Conservation (phyloP, 2,888 invertebrate species). For the Netelia virgata region DNA sequence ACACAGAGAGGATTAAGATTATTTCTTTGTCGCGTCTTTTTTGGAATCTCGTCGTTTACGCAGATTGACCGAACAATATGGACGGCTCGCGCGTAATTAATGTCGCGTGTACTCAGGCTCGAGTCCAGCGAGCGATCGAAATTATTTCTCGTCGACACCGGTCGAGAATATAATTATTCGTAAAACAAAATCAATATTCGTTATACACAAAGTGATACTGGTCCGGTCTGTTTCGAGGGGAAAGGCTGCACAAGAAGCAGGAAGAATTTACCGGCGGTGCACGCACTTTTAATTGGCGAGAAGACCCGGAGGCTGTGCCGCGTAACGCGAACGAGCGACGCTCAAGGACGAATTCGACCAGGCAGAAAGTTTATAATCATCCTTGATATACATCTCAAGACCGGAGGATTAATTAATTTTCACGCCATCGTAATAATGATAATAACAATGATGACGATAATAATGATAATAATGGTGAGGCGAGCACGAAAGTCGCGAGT, state of each 20-base stretch:
- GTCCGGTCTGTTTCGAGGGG: too few species aligned
- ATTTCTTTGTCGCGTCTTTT: conserved; percentile 44
- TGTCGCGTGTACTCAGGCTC: too few species aligned
- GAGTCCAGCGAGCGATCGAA: too few species aligned
- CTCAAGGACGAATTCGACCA: conserved; percentile 25
- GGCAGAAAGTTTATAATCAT: conserved; percentile 41
- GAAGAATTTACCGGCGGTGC: too few species aligned
- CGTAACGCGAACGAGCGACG: conserved; percentile 5
- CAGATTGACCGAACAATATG: neutral
- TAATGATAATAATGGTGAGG: conserved; percentile 15
- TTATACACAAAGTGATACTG: too few species aligned
- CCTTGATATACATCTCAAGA: conserved; percentile 40
- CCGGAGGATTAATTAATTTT: conserved; percentile 55
- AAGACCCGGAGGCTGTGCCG: conserved; percentile 11
- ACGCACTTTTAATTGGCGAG: neutral
- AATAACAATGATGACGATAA: conserved; percentile 20
- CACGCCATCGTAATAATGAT: conserved; percentile 39
- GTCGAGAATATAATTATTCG: too few species aligned
- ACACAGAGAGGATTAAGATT: conserved; percentile 1
- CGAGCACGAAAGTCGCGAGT: conserved; percentile 61
- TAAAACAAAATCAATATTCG: too few species aligned
- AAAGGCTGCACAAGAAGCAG: too few species aligned
- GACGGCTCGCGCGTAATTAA: too few species aligned
- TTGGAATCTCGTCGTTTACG: conserved; percentile 16
- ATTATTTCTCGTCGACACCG: too few species aligned